A percentile compares a stretch with the other conserved stretches of the same genome.
phyloP scores from a whole-genome alignment of 1,140 invertebrate species.

The Maconellicoccus hirsutus region DNA sequence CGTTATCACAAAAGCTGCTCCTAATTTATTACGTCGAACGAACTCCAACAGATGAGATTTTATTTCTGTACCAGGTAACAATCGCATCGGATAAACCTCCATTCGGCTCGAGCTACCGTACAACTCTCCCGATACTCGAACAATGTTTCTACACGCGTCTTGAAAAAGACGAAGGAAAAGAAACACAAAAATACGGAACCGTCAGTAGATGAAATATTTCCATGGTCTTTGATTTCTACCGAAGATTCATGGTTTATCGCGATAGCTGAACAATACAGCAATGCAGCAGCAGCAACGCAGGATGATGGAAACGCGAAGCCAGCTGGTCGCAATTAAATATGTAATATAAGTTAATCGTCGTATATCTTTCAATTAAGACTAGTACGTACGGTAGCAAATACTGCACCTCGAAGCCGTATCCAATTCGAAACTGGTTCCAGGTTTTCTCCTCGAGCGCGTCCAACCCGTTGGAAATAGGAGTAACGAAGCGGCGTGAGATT shows the following conservation, averaged over 20 bases:
- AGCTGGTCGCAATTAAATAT: neutral
- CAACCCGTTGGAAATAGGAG: neutral
- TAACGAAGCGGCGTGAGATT: constrained; percentile 7
- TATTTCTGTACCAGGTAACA: constrained; percentile 36
- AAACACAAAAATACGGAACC: no score
- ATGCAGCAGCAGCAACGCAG: no score
- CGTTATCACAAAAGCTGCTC: constrained; percentile 37
- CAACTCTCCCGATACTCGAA: no score
- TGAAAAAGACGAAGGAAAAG: no score
- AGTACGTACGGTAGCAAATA: neutral
- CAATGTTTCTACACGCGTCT: no score
- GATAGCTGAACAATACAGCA: no score
- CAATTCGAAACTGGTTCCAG: neutral
- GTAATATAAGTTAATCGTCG: neutral
- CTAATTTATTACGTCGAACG: constrained; percentile 32
- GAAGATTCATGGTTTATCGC: no score
- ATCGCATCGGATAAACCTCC: constrained; percentile 30
- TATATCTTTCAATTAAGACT: constrained; percentile 1
- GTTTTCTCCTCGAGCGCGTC: neutral
- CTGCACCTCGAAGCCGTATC: constrained; percentile 6
- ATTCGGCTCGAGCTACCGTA: neutral
- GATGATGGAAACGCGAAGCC: no score
- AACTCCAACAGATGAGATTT: constrained; percentile 31
- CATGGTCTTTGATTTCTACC: no score
- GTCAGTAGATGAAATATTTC: no score